These are phyloP conservation scores for Phoxinus phoxinus DNA, from an alignment of 2,113 vertebrate genomes.

Conservation along the genomic window DNA sequence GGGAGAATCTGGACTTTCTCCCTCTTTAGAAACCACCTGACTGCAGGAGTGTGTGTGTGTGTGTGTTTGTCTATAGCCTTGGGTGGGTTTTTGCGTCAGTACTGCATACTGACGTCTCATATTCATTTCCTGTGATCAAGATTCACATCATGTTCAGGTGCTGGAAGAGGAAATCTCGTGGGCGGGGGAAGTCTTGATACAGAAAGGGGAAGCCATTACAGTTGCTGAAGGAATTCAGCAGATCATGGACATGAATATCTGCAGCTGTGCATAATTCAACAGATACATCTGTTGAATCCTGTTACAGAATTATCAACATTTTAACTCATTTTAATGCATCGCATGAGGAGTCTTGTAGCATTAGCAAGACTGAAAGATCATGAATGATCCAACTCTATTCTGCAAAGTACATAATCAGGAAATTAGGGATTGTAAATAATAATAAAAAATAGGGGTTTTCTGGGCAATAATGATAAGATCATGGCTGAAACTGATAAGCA, in stretches of 20 bases:
- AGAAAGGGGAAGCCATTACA: neutral
- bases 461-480: neutral
- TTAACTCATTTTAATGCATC: neutral
- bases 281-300: neutral
- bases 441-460: neutral
- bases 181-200: neutral
- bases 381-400: neutral
- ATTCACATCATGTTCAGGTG: constrained; percentile 29
- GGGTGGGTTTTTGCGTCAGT: constrained; percentile 21
- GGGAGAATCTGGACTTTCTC: neutral
- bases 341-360: neutral
- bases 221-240: constrained; percentile 10
- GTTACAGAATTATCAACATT: neutral
- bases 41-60: constrained; percentile 27
- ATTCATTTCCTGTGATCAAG: neutral
- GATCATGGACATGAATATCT: neutral
- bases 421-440: neutral
- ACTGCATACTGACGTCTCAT: neutral
- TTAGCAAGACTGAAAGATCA: neutral
- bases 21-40: constrained; percentile 21
- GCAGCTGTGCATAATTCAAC: neutral
- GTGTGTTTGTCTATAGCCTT: constrained; percentile 43
- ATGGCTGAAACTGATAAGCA: neutral
- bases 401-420: neutral
- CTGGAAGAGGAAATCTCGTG: neutral